Base-by-base conservation (phyloP, 2,797 vertebrate genomes). In the Xenentodon cancila region DNA sequence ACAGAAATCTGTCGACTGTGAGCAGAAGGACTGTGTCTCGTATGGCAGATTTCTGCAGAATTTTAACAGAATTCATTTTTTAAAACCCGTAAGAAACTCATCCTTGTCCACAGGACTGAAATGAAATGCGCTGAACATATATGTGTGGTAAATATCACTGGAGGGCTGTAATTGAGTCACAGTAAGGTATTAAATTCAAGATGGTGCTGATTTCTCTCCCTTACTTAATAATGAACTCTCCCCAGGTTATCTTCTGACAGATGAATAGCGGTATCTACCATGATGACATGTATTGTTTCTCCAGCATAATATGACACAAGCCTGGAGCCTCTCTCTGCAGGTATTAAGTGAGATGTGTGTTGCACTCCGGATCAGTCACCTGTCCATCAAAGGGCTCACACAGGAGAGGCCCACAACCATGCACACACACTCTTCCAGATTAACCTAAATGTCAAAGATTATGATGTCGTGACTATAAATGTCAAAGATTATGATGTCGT, bases 41-140 rank as follows among this genome's bases (percentile, higher is more conserved):
- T 42, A 52, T 69, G 54, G 56, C 45, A 43, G 46, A 47, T 72
- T 40, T 40, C 37, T 15, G 37, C 37, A 40, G 37, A 16, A 15
- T 40, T 40, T 15, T 13, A 37, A 37, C 34, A 37, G 9, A 37
- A 37, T 37, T 37, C 2, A 12, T 58, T 59, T 75, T 75, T 59
- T 58, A 13, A 57, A 40, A 48, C 15, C 30, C 32, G 45, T 16
- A n/a, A 9, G 63, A 55, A 59, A 20, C 43, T 7, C 21, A 12
- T 51, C 44, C 7, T 20, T 37, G 42, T 46, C 15, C 15, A 3
- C 4, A 43, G 53, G 22, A 9, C 9, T 20, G n/a, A 47, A 7
- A 43, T 44, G n/a, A 68, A 69, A 34, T 48, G n/a, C 13, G 1
- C 43, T 18, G 9, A 30, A 54, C 44, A 8, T 52, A 47, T 46